phyloP scores from a whole-genome alignment of 1,140 invertebrate species.

The Meloidogyne hapla region DNA sequence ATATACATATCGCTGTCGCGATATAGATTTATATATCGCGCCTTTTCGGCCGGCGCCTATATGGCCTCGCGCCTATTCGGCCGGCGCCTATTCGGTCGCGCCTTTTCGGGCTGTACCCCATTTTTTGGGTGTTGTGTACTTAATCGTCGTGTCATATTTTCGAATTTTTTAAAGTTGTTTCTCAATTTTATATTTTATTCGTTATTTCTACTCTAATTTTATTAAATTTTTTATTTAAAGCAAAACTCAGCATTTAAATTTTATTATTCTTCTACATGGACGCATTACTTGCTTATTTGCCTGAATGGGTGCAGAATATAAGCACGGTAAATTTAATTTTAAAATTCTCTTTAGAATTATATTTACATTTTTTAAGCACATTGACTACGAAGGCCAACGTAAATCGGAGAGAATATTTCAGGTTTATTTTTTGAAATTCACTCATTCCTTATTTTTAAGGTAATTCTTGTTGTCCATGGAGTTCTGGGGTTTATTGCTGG shows the following conservation, averaged over 20 bases:
- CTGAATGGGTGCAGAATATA: slow-evolving; percentile 6
- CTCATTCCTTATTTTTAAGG: slow-evolving; percentile 37
- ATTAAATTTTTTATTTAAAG: neutral
- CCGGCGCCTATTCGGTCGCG: too few relatives aligned
- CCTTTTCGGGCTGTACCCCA: too few relatives aligned
- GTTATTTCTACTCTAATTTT: neutral
- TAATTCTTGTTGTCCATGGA: slow-evolving; percentile 44
- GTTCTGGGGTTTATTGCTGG: slow-evolving; percentile 51
- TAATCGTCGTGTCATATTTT: too few relatives aligned
- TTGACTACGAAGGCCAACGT: slow-evolving; percentile 46
- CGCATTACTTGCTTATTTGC: slow-evolving; percentile 11
- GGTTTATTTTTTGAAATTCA: slow-evolving; percentile 13
- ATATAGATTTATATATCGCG: too few relatives aligned
- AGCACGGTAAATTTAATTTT: slow-evolving; percentile 4
- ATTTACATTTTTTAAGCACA: slow-evolving; percentile 12
- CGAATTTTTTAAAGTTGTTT: too few relatives aligned
- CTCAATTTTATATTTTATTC: neutral
- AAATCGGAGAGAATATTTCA: slow-evolving; percentile 51
- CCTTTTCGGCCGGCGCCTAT: too few relatives aligned
- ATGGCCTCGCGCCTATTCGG: too few relatives aligned
- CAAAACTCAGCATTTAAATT: neutral
- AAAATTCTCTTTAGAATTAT: slow-evolving; percentile 2
- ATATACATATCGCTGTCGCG: too few relatives aligned
- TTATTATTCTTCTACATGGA: slow-evolving; percentile 1
- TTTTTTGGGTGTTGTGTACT: too few relatives aligned